Percentiles rank a stretch among this genome's conserved stretches.
Evolutionary conservation across 2,797 vertebrate genomes (phyloP).

Genomic region (Loris lydekkerianus): DNA sequence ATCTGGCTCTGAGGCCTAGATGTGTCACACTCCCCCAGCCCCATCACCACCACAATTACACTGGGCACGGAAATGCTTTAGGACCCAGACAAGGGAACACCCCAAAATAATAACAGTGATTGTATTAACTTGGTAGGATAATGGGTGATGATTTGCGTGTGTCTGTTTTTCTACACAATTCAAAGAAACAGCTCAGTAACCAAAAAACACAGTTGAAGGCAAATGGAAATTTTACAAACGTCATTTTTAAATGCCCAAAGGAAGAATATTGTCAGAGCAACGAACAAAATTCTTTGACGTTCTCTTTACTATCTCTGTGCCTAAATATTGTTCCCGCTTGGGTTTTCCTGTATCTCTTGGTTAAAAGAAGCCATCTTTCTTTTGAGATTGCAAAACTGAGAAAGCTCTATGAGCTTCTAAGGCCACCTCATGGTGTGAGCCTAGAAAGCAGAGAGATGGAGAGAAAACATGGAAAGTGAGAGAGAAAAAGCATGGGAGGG

Average conservation of each 20-base stretch:
- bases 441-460: not conserved
- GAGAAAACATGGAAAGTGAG: not conserved
- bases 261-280: not conserved
- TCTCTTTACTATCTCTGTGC: not conserved
- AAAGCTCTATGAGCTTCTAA: not conserved
- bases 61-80: not conserved
- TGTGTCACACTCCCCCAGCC: not conserved
- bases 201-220: not conserved
- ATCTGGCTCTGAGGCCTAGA: not conserved
- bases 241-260: slow-evolving; percentile 2
- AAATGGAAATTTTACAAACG: not conserved
- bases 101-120: not conserved
- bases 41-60: not conserved
- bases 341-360: not conserved
- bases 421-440: not conserved
- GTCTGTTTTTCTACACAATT: not conserved
- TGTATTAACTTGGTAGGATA: not conserved
- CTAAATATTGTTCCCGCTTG: not conserved
- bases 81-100: not conserved
- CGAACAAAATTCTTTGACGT: not conserved
- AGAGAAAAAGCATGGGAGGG: not conserved
- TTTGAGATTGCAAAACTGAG: not conserved
- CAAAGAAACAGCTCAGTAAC: slow-evolving; percentile 26
- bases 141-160: not conserved
- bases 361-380: not conserved